Conservation (phyloP, 2,113 vertebrate species). For the Tapirus terrestris region DNA sequence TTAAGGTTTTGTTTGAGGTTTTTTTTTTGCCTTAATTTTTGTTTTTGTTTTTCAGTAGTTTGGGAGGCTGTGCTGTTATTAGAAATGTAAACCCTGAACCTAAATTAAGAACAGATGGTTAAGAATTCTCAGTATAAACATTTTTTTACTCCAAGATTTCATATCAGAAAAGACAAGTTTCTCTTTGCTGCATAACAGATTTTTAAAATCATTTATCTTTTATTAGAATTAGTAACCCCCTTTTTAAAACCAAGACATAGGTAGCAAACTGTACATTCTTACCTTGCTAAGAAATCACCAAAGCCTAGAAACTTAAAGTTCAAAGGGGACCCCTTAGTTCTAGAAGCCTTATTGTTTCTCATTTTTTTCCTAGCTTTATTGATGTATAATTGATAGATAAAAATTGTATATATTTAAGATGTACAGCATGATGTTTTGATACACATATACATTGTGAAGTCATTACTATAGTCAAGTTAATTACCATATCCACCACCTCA, state of each 20-base stretch:
- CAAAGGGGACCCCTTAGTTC: neutral
- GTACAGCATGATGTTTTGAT: neutral
- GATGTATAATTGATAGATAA: neutral
- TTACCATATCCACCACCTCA: neutral
- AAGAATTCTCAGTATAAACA: neutral
- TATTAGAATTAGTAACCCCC: neutral
- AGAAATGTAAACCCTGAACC: neutral
- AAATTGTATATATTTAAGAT: neutral
- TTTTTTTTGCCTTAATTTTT: neutral
- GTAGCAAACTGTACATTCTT: neutral
- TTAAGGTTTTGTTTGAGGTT: neutral
- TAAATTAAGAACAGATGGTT: neutral
- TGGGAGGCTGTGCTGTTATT: neutral
- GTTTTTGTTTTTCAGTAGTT: neutral
- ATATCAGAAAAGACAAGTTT: neutral
- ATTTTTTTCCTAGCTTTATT: neutral
- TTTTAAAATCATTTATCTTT: neutral
- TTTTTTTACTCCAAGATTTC: neutral
- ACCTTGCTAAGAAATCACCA: neutral
- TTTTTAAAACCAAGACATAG: neutral
- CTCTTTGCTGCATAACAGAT: neutral
- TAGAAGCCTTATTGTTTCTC: neutral
- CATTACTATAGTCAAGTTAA: neutral
- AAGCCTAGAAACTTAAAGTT: neutral
- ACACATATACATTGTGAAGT: neutral